These are phyloP conservation scores for Caracal caracal DNA, from an alignment of 2,113 vertebrate species.

Conservation along the genomic window DNA sequence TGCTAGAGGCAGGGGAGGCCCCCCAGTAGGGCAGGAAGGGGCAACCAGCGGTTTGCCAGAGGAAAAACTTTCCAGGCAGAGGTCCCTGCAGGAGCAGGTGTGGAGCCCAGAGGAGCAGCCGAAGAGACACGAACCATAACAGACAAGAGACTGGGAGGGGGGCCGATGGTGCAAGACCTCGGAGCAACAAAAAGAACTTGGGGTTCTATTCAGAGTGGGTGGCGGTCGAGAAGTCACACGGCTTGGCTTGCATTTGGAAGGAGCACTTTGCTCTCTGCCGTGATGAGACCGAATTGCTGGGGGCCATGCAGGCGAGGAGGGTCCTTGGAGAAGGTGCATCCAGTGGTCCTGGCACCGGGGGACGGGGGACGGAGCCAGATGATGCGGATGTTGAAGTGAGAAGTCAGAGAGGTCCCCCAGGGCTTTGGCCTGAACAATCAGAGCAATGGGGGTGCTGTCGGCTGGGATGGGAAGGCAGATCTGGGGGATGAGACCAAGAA, in stretches of 20 bases:
- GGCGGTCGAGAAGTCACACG: neutral
- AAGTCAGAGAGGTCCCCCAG: neutral
- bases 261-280: neutral
- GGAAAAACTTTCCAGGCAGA: neutral
- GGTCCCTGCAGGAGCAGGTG: neutral
- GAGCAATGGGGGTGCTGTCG: too few relatives aligned
- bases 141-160: neutral
- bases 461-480: neutral
- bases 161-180: neutral
- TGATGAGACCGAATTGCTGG: rapidly evolving
- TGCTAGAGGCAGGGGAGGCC: rapidly evolving
- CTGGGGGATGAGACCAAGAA: neutral
- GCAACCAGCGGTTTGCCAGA: rapidly evolving
- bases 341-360: rapidly evolving
- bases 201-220: too few relatives aligned
- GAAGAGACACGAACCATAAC: neutral
- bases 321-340: rapidly evolving
- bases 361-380: rapidly evolving
- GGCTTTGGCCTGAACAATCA: neutral
- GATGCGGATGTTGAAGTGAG: neutral
- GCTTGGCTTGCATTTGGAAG: neutral
- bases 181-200: neutral
- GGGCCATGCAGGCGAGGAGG: rapidly evolving
- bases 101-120: neutral
- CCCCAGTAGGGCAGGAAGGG: neutral